These are phyloP conservation scores for Xanthia togata DNA, from an alignment of 2,888 invertebrate genomes.

Conservation along the genomic window DNA sequence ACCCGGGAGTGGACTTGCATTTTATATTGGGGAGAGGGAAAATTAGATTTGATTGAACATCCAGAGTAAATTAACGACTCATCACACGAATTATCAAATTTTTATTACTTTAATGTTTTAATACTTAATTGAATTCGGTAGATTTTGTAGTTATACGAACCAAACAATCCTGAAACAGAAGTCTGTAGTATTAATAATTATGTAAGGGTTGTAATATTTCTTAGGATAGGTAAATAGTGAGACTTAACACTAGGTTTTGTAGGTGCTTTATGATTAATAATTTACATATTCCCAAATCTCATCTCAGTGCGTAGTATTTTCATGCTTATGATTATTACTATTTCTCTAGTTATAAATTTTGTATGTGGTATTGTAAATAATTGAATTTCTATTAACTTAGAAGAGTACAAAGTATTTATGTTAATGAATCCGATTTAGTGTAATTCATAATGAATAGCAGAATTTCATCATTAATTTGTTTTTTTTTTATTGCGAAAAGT, in stretches of 20 bases:
- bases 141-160: slow-evolving; percentile 63
- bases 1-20: slow-evolving; percentile 46
- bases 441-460: slow-evolving; percentile 72
- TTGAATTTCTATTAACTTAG: slow-evolving; percentile 86
- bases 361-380: slow-evolving; percentile 84
- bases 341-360: slow-evolving; percentile 74
- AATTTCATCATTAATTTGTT: slow-evolving; percentile 52
- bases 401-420: slow-evolving; percentile 89
- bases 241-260: slow-evolving; percentile 82
- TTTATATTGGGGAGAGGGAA: slow-evolving; percentile 33
- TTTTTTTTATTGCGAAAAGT: slow-evolving; percentile 39
- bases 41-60: slow-evolving; percentile 43
- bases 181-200: slow-evolving; percentile 80
- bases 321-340: slow-evolving; percentile 71
- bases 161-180: slow-evolving; percentile 75
- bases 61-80: slow-evolving; percentile 53
- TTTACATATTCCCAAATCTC: slow-evolving; percentile 74
- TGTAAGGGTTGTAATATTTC: slow-evolving; percentile 82
- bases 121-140: slow-evolving; percentile 61
- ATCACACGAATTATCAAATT: slow-evolving; percentile 59
- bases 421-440: slow-evolving; percentile 77
- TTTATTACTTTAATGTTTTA: slow-evolving; percentile 54
- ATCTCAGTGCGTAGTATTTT: slow-evolving; percentile 73
- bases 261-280: slow-evolving; percentile 78
- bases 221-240: slow-evolving; percentile 80